Evolutionary conservation across 1,140 invertebrate genomes (phyloP).

Genomic region (Neuroterus valhalla): DNA sequence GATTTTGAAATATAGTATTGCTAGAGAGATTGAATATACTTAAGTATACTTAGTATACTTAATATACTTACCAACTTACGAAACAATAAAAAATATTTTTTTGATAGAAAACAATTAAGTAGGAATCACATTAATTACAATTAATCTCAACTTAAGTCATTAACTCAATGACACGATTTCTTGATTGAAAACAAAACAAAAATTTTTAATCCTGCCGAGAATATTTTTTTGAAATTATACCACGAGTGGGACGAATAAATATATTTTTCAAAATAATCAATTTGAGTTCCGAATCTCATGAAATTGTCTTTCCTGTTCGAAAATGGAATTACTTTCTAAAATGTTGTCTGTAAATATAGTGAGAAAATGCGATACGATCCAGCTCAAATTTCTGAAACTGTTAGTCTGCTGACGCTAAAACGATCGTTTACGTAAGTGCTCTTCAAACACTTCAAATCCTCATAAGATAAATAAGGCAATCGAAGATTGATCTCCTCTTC

Average conservation of each 20-base stretch:
- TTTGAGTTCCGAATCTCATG: background rate
- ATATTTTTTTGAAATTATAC: conserved; percentile 30
- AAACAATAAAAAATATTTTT: too few relatives aligned
- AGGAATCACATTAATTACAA: too few relatives aligned
- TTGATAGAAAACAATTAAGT: too few relatives aligned
- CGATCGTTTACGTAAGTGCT: conserved; percentile 19
- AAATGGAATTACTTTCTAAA: background rate
- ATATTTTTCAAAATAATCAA: background rate
- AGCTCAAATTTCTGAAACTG: background rate
- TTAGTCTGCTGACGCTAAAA: conserved; percentile 14
- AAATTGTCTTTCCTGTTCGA: background rate
- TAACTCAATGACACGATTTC: too few relatives aligned
- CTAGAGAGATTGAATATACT: too few relatives aligned
- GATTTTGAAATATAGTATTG: too few relatives aligned
- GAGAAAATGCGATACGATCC: background rate
- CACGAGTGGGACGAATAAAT: background rate
- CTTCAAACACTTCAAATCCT: background rate
- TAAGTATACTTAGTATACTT: too few relatives aligned
- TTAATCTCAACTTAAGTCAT: too few relatives aligned
- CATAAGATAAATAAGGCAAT: background rate
- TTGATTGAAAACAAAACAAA: too few relatives aligned
- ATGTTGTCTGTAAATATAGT: background rate
- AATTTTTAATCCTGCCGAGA: too few relatives aligned
- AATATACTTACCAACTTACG: too few relatives aligned
- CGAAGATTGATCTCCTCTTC: conserved; percentile 7